Base-by-base conservation (phyloP, 2,797 vertebrate species). In the Peromyscus eremicus region DNA sequence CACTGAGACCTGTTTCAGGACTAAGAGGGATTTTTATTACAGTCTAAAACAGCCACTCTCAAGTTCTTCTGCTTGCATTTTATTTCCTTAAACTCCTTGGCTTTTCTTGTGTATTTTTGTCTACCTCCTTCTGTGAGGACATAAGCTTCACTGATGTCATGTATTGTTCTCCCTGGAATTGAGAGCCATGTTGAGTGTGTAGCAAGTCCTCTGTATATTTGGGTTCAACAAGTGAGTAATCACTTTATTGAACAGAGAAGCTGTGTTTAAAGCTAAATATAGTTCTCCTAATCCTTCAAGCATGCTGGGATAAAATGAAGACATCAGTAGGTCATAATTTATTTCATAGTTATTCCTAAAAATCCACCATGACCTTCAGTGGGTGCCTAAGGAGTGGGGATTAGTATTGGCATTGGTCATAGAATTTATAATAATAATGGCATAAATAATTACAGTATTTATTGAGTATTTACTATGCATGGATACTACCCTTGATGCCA, bases 61-160 rank as follows among this genome's bases (percentile, higher is more conserved):
- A 79, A 82, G 25, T 25, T 23, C 75, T 25, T 88, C 66, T 43
- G 11, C 91, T 76, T 96, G 76, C 13, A 9, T 92, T 95, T 87
- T 52, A 8, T 89, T 94, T 83, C 17, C 86, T 93, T 92, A 21
- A 40, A 40, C 62, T 57, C 0, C 19, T 49, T 70, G 25, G 37
- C 12, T 86, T 43, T 80, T 60, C 57, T 90, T 77, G 21, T 57
- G 17, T 60, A 25, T 27, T 40, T 89, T 87, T 57, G 40, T 86
- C 68, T 23, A 9, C 43, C 29, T 66, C 7, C n/a, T 88, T 60
- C 77, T 73, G 0, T 81, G 40, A 90, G 81, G n/a, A 62, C 2
- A 0, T 73, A 52, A 64, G n/a, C 46, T 1, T 73, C 66, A 46
- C n/a, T 68, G 75, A 25, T 23, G 3, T 92, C 70, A 2, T 92